phyloP scores from a whole-genome alignment of 2,888 invertebrate genomes.

The Standfussiana lucernea region DNA sequence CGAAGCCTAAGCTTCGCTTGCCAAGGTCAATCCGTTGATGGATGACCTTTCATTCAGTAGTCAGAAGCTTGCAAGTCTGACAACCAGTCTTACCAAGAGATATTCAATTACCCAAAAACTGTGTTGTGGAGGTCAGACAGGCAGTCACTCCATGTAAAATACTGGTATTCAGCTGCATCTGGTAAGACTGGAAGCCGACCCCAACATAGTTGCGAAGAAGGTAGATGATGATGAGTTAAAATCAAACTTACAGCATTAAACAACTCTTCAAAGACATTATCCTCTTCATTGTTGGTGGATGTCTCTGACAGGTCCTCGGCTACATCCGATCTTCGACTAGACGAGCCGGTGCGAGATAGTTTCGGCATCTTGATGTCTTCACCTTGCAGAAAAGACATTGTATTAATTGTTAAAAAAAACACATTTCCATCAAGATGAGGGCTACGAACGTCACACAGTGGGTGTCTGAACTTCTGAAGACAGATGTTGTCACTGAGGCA shows the following conservation, averaged over 20 bases:
- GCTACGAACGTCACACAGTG: not conserved
- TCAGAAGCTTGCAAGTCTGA: not conserved
- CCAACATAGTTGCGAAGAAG: not conserved
- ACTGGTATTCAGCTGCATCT: not conserved
- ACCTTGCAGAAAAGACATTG: constrained; percentile 71
- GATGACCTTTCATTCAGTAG: not conserved
- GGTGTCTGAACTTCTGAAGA: not conserved
- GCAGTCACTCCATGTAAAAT: not conserved
- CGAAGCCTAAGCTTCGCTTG: not conserved
- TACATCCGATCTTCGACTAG: constrained; percentile 89
- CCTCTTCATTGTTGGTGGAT: constrained; percentile 93
- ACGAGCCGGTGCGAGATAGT: constrained; percentile 85
- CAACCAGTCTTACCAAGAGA: not conserved
- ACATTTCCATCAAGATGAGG: not conserved
- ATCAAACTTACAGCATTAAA: constrained; percentile 93
- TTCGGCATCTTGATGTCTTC: constrained; percentile 86
- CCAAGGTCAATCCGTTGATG: not conserved
- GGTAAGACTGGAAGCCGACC: not conserved
- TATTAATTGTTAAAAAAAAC: not conserved
- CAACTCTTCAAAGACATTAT: constrained; percentile 96
- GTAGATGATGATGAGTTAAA: not conserved
- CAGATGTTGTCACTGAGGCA: not conserved
- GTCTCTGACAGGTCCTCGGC: constrained; percentile 93
- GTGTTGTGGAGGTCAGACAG: not conserved
- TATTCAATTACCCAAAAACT: not conserved